A percentile compares a stretch with the other conserved stretches of the same genome.
Conservation (phyloP, 92 coral and sea anemone genomes). For the Scolanthus callimorphus region DNA sequence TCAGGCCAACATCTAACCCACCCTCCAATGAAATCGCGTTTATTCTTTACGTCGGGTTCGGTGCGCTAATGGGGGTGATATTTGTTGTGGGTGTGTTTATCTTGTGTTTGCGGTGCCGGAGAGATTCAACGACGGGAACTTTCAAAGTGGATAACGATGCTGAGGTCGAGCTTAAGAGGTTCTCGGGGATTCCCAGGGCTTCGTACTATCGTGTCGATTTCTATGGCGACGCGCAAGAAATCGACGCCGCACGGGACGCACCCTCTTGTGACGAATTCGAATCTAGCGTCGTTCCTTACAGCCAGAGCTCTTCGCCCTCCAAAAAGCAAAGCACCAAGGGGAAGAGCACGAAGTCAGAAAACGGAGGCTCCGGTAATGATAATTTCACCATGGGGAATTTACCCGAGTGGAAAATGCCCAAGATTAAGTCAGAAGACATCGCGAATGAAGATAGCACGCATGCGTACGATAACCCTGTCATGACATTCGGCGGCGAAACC, state of each 20-base stretch:
- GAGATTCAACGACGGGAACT: conserved; percentile 54
- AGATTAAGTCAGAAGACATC: conserved; percentile 43
- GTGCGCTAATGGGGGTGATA: conserved; percentile 67
- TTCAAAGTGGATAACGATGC: conserved; percentile 49
- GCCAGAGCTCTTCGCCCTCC: conserved; percentile 8
- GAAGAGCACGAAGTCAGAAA: conserved; percentile 3
- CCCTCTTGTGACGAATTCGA: conserved; percentile 55
- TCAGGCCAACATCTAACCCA: conserved; percentile 7
- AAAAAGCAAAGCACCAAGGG: neutral
- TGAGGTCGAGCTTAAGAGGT: conserved; percentile 71
- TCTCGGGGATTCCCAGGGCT: conserved; percentile 58
- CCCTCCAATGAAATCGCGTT: conserved; percentile 43
- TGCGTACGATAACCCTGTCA: conserved; percentile 60
- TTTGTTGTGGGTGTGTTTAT: conserved; percentile 70
- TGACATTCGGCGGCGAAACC: conserved; percentile 36
- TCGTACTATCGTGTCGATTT: conserved; percentile 58
- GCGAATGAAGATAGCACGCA: conserved; percentile 18
- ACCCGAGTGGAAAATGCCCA: conserved; percentile 92
- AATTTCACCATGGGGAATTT: conserved; percentile 67
- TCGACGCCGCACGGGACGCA: conserved; percentile 60
- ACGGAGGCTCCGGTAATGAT: conserved; percentile 21
- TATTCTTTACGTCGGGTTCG: conserved; percentile 75
- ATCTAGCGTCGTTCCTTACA: conserved; percentile 28
- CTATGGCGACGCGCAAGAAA: conserved; percentile 76
- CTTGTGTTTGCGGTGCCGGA: conserved; percentile 64